phyloP scores from a whole-genome alignment of 2,113 vertebrate genomes.

The Antennarius striatus region DNA sequence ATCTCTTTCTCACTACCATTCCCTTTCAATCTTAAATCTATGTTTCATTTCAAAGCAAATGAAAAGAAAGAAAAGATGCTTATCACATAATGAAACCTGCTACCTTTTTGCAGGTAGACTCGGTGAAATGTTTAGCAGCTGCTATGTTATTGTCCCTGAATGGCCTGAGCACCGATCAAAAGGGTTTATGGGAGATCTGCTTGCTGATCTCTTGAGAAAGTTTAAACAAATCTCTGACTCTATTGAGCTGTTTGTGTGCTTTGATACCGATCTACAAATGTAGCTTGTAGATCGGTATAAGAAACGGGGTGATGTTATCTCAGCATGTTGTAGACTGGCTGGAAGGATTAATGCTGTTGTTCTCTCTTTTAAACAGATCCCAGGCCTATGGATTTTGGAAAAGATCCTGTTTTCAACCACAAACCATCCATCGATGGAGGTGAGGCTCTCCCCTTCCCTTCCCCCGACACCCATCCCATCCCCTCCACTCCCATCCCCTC shows the following conservation, averaged over 20 bases:
- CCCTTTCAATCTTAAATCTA: not conserved
- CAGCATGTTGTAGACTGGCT: conserved; percentile 8
- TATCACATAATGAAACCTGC: conserved; percentile 49
- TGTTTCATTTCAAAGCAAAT: conserved; percentile 41
- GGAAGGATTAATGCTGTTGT: conserved; percentile 33
- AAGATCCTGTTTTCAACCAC: conserved; percentile 68
- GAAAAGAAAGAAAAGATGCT: conserved; percentile 22
- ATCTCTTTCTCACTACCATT: conserved; percentile 5
- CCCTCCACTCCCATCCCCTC: conserved; percentile 1
- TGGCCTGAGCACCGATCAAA: conserved; percentile 5
- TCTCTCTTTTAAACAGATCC: conserved; percentile 70
- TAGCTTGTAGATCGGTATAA: conserved; percentile 3
- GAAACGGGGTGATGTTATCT: conserved; percentile 25
- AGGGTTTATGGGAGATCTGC: conserved; percentile 22
- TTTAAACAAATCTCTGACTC: too few species aligned
- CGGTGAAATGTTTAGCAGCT: conserved; percentile 9
- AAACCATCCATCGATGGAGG: conserved; percentile 71
- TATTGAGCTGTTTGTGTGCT: conserved; percentile 12
- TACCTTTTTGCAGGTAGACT: conserved; percentile 30
- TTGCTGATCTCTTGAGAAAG: conserved; percentile 9
- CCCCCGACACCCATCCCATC: not conserved
- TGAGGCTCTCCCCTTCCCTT: conserved; percentile 39
- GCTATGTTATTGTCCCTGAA: conserved; percentile 27
- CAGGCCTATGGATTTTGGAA: conserved; percentile 76
- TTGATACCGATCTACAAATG: conserved; percentile 45